These are phyloP conservation scores for Gadopsis marmoratus DNA, from an alignment of 2,797 vertebrate species.

Conservation along the genomic window DNA sequence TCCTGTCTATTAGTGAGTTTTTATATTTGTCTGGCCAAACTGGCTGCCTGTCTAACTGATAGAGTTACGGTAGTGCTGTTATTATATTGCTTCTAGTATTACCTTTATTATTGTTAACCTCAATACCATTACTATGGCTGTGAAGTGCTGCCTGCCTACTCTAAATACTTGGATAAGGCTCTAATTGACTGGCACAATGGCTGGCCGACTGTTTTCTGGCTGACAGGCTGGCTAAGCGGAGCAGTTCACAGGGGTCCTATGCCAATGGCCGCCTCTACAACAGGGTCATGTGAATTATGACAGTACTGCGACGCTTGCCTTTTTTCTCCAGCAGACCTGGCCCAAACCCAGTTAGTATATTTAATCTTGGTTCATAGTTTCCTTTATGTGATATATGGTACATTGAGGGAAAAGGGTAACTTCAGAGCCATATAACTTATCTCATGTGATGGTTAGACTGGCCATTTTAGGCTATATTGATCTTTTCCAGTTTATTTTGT, in stretches of 20 bases:
- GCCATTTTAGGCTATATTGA: not conserved
- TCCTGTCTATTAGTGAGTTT: no score
- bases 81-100: no score
- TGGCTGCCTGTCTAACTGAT: conserved; percentile 20
- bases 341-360: conserved; percentile 44
- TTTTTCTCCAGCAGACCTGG: conserved; percentile 70
- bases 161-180: conserved; percentile 15
- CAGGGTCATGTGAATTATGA: conserved; percentile 83
- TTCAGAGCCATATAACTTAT: not conserved
- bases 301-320: conserved; percentile 77
- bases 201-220: conserved; percentile 42
- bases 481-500: not conserved
- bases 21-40: conserved; percentile 36
- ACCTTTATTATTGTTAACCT: no score
- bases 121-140: no score
- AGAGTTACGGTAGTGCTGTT: not conserved
- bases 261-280: conserved; percentile 67
- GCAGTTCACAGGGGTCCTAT: conserved; percentile 55
- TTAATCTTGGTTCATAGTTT: conserved; percentile 36
- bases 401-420: conserved; percentile 1
- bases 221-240: conserved; percentile 38
- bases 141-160: conserved; percentile 8
- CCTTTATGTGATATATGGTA: conserved; percentile 33
- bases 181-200: conserved; percentile 26
- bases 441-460: not conserved